A percentile compares a stretch with the other conserved stretches of the same genome.
phyloP scores from a whole-genome alignment of 1,140 invertebrate species.

The Hypsibius dujardini region DNA sequence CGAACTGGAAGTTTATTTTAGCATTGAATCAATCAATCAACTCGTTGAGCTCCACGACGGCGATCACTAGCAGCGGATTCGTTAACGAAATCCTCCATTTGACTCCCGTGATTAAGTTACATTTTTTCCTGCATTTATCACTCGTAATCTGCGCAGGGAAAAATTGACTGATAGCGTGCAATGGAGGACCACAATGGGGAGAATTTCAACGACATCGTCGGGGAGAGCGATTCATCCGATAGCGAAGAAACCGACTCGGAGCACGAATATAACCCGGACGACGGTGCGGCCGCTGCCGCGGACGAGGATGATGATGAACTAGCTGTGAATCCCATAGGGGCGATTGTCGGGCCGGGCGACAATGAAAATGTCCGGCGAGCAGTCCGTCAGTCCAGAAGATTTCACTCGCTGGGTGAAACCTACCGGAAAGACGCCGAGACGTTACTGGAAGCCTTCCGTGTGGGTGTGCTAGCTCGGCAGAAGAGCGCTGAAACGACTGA shows the following conservation, averaged over 20 bases:
- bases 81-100: too few relatives aligned
- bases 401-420: background rate
- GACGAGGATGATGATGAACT: background rate
- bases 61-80: too few relatives aligned
- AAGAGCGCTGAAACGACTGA: background rate
- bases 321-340: background rate
- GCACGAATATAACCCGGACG: background rate
- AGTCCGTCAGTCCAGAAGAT: background rate
- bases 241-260: background rate
- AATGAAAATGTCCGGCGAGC: background rate
- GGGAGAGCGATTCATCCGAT: too few relatives aligned
- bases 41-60: too few relatives aligned
- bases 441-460: background rate
- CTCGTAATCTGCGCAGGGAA: too few relatives aligned
- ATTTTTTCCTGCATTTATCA: too few relatives aligned
- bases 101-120: too few relatives aligned
- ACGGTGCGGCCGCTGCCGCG: background rate
- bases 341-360: background rate
- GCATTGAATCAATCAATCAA: too few relatives aligned
- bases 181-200: too few relatives aligned
- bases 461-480: background rate
- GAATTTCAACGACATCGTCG: too few relatives aligned
- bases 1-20: too few relatives aligned
- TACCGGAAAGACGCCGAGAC: background rate
- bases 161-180: too few relatives aligned